A percentile compares a stretch with the other conserved stretches of the same genome.
These are phyloP conservation scores for Pecten maximus DNA, from an alignment of 2,888 invertebrate species.

Conservation along the genomic window DNA sequence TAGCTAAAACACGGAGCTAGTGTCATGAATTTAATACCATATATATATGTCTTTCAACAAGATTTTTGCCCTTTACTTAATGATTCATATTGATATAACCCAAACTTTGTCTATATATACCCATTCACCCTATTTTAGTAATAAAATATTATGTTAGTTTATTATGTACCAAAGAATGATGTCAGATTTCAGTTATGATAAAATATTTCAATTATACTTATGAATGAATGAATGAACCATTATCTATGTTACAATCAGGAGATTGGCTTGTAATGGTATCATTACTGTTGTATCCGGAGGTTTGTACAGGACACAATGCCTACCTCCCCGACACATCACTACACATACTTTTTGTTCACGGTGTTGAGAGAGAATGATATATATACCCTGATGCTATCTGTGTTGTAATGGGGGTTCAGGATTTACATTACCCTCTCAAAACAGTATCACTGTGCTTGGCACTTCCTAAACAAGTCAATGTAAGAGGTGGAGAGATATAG, in stretches of 20 bases:
- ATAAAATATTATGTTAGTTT: neutral
- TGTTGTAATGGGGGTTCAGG: slow-evolving; percentile 7
- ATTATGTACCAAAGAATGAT: neutral
- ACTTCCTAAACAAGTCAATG: neutral
- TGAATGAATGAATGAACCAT: neutral
- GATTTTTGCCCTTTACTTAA: no score
- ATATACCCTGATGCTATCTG: neutral
- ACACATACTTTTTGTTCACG: neutral
- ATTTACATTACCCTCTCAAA: neutral
- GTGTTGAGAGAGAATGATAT: neutral
- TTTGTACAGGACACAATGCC: neutral
- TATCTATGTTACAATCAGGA: neutral
- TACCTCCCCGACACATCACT: neutral
- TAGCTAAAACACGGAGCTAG: no score
- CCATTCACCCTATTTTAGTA: neutral
- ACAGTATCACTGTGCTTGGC: neutral
- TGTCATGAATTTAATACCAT: no score
- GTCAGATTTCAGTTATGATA: neutral
- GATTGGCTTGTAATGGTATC: neutral
- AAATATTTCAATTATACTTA: neutral
- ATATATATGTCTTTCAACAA: no score
- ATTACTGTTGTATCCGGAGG: neutral
- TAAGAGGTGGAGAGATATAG: neutral
- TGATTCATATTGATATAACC: neutral
- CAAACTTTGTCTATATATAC: neutral